Evolutionary conservation across 2,888 invertebrate genomes (phyloP), one percentile per base, ranked within the genome.

Genomic region (Drosophila neoperkinsi): DNA sequence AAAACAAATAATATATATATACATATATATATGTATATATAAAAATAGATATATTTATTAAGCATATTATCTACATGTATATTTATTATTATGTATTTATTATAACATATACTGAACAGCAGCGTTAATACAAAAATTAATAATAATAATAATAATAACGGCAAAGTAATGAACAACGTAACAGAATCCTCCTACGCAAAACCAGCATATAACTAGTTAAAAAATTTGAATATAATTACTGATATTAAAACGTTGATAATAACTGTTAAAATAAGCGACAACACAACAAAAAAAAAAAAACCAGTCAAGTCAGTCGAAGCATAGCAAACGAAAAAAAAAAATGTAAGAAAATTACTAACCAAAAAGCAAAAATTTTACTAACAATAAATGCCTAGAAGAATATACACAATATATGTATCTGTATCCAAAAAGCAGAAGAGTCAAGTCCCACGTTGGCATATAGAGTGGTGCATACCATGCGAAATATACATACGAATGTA

Each of bases 51-150:
- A 84, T 88, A 88, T 84, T 90, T 90, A 91, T 88, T 90, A 90
- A 91, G 91, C 91, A 84, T 88, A 90, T 91, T 90, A 90, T 91
- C 87, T 90, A 91, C 88, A 91, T 90, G 90, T 91, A 90, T 88
- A 88, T 90, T 91, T 90, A 90, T 84, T 86, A 88, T 88, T 90
- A 88, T 90, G 84, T 88, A 90, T 91, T 90, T 90, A 90, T 90
- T 90, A 84, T 81, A 88, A 90, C 80, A 80, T 90, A 88, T 88
- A 90, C 79, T 70, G 84, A 85, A 57, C 86, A 81, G 75, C 78
- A 77, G 68, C 72, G 68, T 74, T 71, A 77, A 82, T 65, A 68
- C 69, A 63, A 79, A 69, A 60, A 61, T 64, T 51, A 60, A 63
- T 69, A 68, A 63, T 55, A 31, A 69, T 38, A 63, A 60, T 55